These are phyloP conservation scores for Lordiphosa fenestrarum DNA, from an alignment of 2,888 invertebrate species.

Conservation along the genomic window DNA sequence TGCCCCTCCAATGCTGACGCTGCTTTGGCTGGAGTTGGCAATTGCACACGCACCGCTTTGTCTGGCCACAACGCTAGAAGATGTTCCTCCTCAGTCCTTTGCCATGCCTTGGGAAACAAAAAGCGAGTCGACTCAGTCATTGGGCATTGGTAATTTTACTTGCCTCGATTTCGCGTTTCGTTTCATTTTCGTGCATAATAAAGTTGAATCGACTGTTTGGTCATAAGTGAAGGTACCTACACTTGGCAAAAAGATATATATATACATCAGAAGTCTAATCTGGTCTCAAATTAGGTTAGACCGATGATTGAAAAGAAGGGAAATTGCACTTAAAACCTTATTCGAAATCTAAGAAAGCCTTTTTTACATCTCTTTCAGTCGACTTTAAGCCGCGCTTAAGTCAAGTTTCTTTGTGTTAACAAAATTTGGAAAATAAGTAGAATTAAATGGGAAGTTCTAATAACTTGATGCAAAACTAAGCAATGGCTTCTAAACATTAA, in stretches of 20 bases:
- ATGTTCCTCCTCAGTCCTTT: conserved; percentile 24
- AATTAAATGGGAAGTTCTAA: no score
- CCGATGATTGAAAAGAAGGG: no score
- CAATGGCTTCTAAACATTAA: no score
- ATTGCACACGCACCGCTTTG: conserved; percentile 68
- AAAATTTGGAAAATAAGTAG: no score
- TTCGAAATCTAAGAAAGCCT: no score
- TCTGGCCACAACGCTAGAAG: conserved; percentile 57
- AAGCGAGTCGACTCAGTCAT: conserved; percentile 21
- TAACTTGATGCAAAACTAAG: no score
- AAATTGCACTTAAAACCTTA: no score
- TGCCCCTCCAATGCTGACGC: conserved; percentile 44
- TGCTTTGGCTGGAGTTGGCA: conserved; percentile 60
- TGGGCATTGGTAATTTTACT: conserved; percentile 57
- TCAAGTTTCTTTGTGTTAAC: no score
- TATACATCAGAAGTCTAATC: no score
- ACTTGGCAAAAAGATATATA: neutral
- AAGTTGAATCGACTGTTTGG: conserved; percentile 43
- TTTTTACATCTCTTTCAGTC: no score
- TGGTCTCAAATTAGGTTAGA: no score
- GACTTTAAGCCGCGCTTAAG: no score
- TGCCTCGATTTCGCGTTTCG: conserved; percentile 52
- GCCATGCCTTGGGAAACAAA: conserved; percentile 37
- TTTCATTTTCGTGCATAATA: conserved; percentile 70
- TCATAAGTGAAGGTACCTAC: neutral